A percentile compares a stretch with the other conserved stretches of the same genome.
Conservation (phyloP, 2,888 invertebrate species). For the Euzophera pinguis region DNA sequence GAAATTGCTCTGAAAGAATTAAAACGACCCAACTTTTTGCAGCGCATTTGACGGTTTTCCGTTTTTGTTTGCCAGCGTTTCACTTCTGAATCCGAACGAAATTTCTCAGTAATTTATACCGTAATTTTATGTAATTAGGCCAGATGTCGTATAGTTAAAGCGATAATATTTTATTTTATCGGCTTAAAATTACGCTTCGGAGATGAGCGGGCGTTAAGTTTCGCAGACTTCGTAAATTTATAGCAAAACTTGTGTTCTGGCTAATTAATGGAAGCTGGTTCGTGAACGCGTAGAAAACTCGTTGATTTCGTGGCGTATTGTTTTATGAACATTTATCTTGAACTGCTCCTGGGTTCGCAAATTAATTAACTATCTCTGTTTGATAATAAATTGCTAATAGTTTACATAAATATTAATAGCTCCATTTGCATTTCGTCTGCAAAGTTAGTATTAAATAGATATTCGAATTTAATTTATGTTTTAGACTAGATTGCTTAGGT, state of each 20-base stretch:
- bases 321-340: constrained; percentile 46
- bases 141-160: constrained; percentile 54
- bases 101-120: constrained; percentile 64
- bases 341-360: constrained; percentile 10
- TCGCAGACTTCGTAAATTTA: constrained; percentile 67
- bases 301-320: constrained; percentile 61
- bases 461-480: not conserved
- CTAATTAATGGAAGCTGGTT: constrained; percentile 75
- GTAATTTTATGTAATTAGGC: constrained; percentile 68
- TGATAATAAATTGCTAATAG: constrained; percentile 4
- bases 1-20: constrained; percentile 57
- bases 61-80: constrained; percentile 59
- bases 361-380: constrained; percentile 5
- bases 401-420: constrained; percentile 6
- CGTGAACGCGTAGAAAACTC: constrained; percentile 54
- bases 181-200: constrained; percentile 64
- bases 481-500: not conserved
- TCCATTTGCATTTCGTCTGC: constrained; percentile 6
- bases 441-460: constrained; percentile 1
- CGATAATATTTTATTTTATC: constrained; percentile 75
- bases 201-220: constrained; percentile 71
- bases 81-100: constrained; percentile 49
- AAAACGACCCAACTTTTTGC: constrained; percentile 38
- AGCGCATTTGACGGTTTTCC: constrained; percentile 51
- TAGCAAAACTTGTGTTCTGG: constrained; percentile 73